Base-by-base conservation (phyloP, 2,113 vertebrate genomes). In the Gnathonemus longibarbis region DNA sequence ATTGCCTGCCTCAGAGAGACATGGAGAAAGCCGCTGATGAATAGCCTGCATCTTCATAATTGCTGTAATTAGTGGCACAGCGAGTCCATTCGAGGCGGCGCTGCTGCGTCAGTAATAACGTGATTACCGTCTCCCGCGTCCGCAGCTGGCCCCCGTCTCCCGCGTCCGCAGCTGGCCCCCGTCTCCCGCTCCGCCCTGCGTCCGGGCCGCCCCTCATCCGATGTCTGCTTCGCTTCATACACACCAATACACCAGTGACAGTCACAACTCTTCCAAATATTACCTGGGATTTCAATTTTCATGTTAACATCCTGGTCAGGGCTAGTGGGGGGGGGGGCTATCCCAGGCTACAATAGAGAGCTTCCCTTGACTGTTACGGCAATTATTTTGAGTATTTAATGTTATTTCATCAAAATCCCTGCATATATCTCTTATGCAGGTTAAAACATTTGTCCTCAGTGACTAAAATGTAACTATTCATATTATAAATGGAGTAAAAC, bases 11-110 rank as follows among this genome's bases (percentile, higher is more conserved):
- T 87, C 86, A 93, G 89, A 91, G 92, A 91, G 89, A 93, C 62
- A 92, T 91, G 91, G 87, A 48, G 74, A 91, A 90, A 89, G 46
- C 88, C 90, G 91, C 93, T 95, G 94, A 95, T 95, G 93, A 94
- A 93, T 92, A 90, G 90, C 94, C 94, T 93, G 92, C 91, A 93
- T 94, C 95, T 95, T 95, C 93, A 94, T 95, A 95, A 95, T 96
- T 95, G 93, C 94, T 94, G 92, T 94, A 96, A 96, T 96, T 96
- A 96, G 96, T 93, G 93, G 89, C 90, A 94, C 94, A 95, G 95
- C 92, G 90, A 93, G 94, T 92, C 92, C 91, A 93, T 93, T 92
- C 93, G 31, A 52, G 91, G 87, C 35, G 39, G 56, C 0, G 7
- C 87, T 87, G 88, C 88, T 84, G 74, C 89, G 90, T 87, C 90